Conservation (phyloP, 2,888 invertebrate genomes). For the Scaptodrosophila latifasciaeformis region DNA sequence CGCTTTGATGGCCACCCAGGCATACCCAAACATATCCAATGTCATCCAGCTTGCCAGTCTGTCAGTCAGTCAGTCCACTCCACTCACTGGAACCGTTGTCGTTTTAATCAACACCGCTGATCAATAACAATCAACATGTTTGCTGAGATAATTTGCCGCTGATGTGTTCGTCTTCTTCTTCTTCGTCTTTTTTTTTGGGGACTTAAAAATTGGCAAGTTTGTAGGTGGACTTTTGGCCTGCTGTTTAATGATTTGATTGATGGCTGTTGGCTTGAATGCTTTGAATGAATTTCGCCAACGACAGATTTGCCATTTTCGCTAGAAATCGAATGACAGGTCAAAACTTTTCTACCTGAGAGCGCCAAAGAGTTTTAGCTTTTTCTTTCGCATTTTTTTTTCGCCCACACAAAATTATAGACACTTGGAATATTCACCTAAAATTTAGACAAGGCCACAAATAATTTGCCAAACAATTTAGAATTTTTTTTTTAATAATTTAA, state of each 20-base stretch:
- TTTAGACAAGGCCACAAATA: conserved; percentile 68
- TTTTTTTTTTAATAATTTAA: conserved; percentile 72
- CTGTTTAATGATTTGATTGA: conserved; percentile 64
- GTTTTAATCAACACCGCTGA: conserved; percentile 64
- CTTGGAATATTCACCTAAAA: too few species aligned
- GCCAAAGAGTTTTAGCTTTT: conserved; percentile 48
- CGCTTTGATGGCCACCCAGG: conserved; percentile 69
- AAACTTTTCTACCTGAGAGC: conserved; percentile 36
- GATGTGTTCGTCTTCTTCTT: conserved; percentile 6
- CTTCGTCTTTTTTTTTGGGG: conserved; percentile 11
- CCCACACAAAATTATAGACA: too few species aligned
- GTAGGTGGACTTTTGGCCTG: conserved; percentile 63
- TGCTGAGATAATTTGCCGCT: conserved; percentile 64
- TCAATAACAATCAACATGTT: conserved; percentile 70
- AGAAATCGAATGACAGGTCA: background rate
- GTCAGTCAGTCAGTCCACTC: conserved; percentile 3
- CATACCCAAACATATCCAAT: conserved; percentile 64
- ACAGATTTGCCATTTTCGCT: conserved; percentile 58
- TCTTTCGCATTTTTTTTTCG: too few species aligned
- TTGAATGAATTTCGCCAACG: conserved; percentile 68
- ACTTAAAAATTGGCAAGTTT: conserved; percentile 15
- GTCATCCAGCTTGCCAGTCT: conserved; percentile 26
- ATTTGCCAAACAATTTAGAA: conserved; percentile 57
- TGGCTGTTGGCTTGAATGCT: conserved; percentile 68
- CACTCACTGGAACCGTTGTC: conserved; percentile 39